A percentile compares a stretch with the other conserved stretches of the same genome.
Conservation (phyloP, 2,888 invertebrate species). For the Pollenia amentaria region DNA sequence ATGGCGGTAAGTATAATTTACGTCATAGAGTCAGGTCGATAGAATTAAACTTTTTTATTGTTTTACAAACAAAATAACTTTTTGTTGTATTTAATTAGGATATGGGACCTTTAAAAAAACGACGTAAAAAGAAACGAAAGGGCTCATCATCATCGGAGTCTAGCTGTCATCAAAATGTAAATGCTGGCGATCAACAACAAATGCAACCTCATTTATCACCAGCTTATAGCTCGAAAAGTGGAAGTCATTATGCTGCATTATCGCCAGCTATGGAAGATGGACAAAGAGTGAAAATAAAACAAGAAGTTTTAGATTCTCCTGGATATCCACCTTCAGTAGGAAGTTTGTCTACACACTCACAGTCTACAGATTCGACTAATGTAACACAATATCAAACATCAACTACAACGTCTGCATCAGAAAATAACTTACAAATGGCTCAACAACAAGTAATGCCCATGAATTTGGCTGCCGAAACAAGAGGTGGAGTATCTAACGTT, state of each 20-base stretch:
- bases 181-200: conserved; percentile 14
- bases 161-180: conserved; percentile 78
- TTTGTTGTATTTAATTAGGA: conserved; percentile 77
- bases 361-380: conserved; percentile 66
- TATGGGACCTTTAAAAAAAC: conserved; percentile 83
- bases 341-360: conserved; percentile 67
- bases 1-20: conserved; percentile 79
- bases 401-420: conserved; percentile 67
- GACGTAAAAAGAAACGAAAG: conserved; percentile 84
- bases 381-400: conserved; percentile 71
- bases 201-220: conserved; percentile 58
- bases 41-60: not conserved
- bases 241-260: conserved; percentile 53
- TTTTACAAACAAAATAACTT: conserved; percentile 1
- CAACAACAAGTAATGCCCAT: conserved; percentile 83
- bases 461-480: conserved; percentile 81
- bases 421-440: conserved; percentile 53
- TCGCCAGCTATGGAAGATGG: conserved; percentile 68
- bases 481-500: conserved; percentile 65
- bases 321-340: conserved; percentile 68
- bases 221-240: conserved; percentile 65
- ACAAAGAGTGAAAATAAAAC: conserved; percentile 80
- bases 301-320: conserved; percentile 83
- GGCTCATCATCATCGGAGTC: conserved; percentile 84
- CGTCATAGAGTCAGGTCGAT: not conserved